These are phyloP conservation scores for Drosophila insularis DNA, from an alignment of 1,140 invertebrate species.

Conservation along the genomic window DNA sequence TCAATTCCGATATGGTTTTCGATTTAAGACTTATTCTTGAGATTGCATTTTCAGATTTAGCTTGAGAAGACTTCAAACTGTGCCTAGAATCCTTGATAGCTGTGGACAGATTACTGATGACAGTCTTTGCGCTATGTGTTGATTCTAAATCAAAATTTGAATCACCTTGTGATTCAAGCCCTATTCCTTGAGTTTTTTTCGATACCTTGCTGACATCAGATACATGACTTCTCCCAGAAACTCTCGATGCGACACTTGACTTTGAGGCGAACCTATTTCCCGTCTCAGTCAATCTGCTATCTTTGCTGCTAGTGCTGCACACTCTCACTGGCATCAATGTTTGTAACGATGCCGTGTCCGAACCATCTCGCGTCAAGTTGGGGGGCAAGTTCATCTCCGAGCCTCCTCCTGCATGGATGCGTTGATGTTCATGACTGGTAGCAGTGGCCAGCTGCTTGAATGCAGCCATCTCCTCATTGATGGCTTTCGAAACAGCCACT, in stretches of 20 bases:
- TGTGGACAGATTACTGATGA: neutral
- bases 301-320: neutral
- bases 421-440: constrained; percentile 5
- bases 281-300: neutral
- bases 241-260: constrained; percentile 4
- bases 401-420: constrained; percentile 31
- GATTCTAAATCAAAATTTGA: neutral
- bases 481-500: constrained; percentile 56
- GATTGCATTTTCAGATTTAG: neutral
- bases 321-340: constrained; percentile 39
- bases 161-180: neutral
- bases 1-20: neutral
- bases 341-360: neutral
- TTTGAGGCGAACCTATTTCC: constrained; percentile 5
- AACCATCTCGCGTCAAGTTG: neutral
- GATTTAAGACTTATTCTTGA: neutral
- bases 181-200: neutral
- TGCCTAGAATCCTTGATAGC: neutral
- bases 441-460: constrained; percentile 33
- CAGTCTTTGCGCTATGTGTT: neutral
- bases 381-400: neutral
- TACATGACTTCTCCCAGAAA: neutral
- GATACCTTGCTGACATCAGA: neutral
- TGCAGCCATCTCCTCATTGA: constrained; percentile 58
- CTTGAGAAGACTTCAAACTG: neutral